These are phyloP conservation scores for Poecilobothrus nobilitatus DNA, from an alignment of 2,888 invertebrate genomes.

Conservation along the genomic window DNA sequence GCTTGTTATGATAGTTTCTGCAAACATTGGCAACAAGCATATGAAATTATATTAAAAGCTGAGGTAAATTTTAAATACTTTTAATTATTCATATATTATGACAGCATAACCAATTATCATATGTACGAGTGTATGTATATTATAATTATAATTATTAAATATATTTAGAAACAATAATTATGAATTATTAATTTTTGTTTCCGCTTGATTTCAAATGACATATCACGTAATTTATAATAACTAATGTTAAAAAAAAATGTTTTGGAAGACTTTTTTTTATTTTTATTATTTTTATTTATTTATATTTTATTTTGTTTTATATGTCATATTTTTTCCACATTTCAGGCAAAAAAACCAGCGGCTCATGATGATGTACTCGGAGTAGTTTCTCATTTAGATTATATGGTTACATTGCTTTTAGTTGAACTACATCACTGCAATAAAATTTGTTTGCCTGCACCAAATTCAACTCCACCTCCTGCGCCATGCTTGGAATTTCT, in stretches of 20 bases:
- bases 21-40: constrained; percentile 89
- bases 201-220: too few species aligned
- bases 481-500: constrained; percentile 71
- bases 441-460: constrained; percentile 37
- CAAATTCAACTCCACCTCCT: constrained; percentile 47
- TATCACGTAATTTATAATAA: too few species aligned
- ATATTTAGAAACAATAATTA: too few species aligned
- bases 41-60: constrained; percentile 70
- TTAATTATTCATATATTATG: constrained; percentile 16
- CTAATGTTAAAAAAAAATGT: too few species aligned
- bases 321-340: too few species aligned
- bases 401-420: constrained; percentile 74
- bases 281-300: too few species aligned
- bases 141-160: background rate
- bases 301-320: too few species aligned
- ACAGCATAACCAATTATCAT: constrained; percentile 11
- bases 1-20: constrained; percentile 90
- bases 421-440: constrained; percentile 67
- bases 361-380: constrained; percentile 79
- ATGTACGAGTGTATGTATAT: too few species aligned
- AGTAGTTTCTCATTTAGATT: constrained; percentile 86
- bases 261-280: too few species aligned
- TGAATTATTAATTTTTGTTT: too few species aligned
- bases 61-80: constrained; percentile 36
- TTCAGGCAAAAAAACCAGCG: constrained; percentile 48